Evolutionary conservation across 2,113 vertebrate genomes (phyloP), one percentile per base, ranked within the genome.

Genomic region (Erythrocercus mccallii): DNA sequence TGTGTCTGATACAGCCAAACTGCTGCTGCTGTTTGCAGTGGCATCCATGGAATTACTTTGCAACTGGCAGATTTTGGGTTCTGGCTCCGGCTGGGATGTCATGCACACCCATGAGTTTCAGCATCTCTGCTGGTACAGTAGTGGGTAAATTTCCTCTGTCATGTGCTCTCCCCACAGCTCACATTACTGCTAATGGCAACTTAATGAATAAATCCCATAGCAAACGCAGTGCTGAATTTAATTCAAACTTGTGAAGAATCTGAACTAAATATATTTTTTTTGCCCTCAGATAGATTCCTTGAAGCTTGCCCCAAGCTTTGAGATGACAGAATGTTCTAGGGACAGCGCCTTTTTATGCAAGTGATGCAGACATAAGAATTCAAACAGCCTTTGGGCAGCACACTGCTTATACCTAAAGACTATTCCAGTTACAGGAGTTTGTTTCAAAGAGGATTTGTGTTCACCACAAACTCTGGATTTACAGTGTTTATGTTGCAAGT

Each of bases 381-480:
- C 15, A 45, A 86, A 28, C 15, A 61, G 70, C 40, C 53, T 47
- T 72, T 86, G 62, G 35, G 65, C 50, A 88, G 18, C 51, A 15
- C 31, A 6, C 24, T 60, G 53, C 13, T 90, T 64, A 11, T 13
- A 31, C 57, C 57, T 77, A 37, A 81, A 37, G 25, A 42, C n/a
- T 53, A 3, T 82, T 80, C 37, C 66, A 69, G 74, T 82, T 33
- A 30, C 40, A 81, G 42, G 57, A 81, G 37, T 40, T n/a, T 68
- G 44, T 82, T 90, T 93, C 70, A 53, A 76, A 76, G n/a, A 42
- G n/a, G 48, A 56, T 88, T 94, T 95, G 53, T 66, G 38, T 79
- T 92, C 44, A 76, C 20, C 64, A 76, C 62, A 45, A 80, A 40
- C 27, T 53, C n/a, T 81, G 73, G 38, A 60, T 92, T 94, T 81